These are phyloP conservation scores for Cerastoderma edule DNA, from an alignment of 2,888 invertebrate species.

Conservation along the genomic window DNA sequence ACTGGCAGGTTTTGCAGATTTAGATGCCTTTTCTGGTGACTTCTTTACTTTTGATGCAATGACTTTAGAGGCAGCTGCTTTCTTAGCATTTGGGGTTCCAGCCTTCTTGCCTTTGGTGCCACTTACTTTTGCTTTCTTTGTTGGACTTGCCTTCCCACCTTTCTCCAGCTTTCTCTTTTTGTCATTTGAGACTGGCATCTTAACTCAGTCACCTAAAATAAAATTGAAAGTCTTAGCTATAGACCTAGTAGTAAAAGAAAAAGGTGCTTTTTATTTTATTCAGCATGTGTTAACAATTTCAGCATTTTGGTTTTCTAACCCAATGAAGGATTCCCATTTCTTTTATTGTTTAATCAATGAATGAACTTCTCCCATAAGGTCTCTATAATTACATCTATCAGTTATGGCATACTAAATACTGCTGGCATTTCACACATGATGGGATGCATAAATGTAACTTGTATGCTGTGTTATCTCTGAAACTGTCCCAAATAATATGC, in stretches of 20 bases:
- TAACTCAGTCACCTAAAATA: background rate
- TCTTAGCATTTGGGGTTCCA: conserved; percentile 17
- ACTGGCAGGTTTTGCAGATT: conserved; percentile 11
- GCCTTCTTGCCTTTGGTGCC: conserved; percentile 23
- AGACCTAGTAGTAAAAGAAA: background rate
- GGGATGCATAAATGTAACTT: no score
- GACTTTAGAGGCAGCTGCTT: background rate
- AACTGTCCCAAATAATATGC: no score
- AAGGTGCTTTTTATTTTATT: background rate
- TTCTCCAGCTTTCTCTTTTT: conserved; percentile 37
- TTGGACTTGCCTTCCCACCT: conserved; percentile 28
- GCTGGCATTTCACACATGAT: no score
- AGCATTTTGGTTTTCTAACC: background rate
- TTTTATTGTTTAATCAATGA: background rate
- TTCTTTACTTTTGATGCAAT: conserved; percentile 7
- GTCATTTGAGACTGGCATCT: conserved; percentile 23
- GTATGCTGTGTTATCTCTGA: no score
- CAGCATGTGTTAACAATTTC: no score
- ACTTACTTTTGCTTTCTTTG: conserved; percentile 31
- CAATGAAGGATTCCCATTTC: background rate
- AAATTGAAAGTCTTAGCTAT: no score
- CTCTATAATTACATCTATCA: no score
- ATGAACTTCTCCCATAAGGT: no score
- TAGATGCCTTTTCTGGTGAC: conserved; percentile 22
- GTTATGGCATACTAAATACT: no score